These are phyloP conservation scores for Megaceryle maxima DNA, from an alignment of 2,113 vertebrate species.

Conservation along the genomic window DNA sequence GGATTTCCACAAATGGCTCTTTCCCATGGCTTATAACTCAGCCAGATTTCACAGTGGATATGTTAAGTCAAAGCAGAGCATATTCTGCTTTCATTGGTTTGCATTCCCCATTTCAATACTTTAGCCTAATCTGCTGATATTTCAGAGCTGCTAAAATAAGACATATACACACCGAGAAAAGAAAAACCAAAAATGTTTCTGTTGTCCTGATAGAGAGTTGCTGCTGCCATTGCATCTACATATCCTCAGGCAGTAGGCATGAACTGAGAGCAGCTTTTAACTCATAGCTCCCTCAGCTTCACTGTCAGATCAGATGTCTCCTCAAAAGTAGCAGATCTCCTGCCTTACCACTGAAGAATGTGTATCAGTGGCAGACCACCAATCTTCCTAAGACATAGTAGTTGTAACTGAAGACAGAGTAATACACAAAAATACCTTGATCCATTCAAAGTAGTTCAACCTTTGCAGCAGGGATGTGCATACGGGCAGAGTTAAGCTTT, in stretches of 20 bases:
- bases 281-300: neutral
- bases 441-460: neutral
- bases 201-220: neutral
- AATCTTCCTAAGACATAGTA: neutral
- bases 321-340: neutral
- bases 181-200: neutral
- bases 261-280: neutral
- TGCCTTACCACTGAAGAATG: neutral
- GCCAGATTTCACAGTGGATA: neutral
- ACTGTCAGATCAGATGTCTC: neutral
- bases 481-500: neutral
- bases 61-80: neutral
- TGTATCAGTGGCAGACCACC: neutral
- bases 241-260: rapidly evolving
- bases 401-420: neutral
- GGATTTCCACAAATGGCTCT: neutral
- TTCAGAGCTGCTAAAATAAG: slow-evolving; percentile 21
- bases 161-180: neutral
- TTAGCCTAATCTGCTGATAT: neutral
- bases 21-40: neutral
- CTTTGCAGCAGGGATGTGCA: neutral
- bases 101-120: neutral
- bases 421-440: neutral
- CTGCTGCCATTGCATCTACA: neutral
- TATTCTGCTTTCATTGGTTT: neutral